A percentile compares a stretch with the other conserved stretches of the same genome.
phyloP scores from a whole-genome alignment of 2,113 vertebrate species.

The Gymnocephalus cernua region DNA sequence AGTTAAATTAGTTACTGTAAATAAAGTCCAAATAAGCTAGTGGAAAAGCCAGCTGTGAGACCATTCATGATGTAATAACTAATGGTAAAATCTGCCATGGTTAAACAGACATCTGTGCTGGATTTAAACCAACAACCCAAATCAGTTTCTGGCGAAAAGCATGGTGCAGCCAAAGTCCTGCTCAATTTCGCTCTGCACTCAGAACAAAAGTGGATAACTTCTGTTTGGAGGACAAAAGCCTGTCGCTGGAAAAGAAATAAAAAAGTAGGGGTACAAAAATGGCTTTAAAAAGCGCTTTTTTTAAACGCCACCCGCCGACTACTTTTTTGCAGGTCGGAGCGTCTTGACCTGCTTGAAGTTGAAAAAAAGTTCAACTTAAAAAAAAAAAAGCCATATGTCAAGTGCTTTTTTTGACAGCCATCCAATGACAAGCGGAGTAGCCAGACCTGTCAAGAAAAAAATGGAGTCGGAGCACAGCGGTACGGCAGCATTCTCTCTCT shows the following conservation, averaged over 20 bases:
- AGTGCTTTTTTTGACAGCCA: too few species aligned
- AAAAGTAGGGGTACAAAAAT: not conserved
- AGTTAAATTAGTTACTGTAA: conserved; percentile 19
- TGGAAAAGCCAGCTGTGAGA: conserved; percentile 29
- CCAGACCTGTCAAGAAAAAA: too few species aligned
- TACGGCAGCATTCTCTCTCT: too few species aligned
- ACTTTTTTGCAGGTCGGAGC: too few species aligned
- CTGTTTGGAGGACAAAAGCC: conserved; percentile 7
- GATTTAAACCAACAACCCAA: conserved; percentile 58
- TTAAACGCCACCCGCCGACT: too few species aligned
- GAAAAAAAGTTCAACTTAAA: too few species aligned
- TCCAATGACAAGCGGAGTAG: too few species aligned
- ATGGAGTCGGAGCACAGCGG: too few species aligned
- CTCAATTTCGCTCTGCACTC: not conserved
- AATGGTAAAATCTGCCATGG: conserved; percentile 15
- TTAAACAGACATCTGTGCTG: conserved; percentile 57
- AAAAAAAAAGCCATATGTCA: too few species aligned
- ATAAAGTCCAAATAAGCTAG: conserved; percentile 20
- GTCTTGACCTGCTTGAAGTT: too few species aligned
- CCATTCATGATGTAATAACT: conserved; percentile 25
- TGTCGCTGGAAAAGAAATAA: not conserved
- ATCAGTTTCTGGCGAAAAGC: conserved; percentile 33
- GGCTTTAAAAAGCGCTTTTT: not conserved
- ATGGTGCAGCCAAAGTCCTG: not conserved
- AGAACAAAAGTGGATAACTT: not conserved